Evolutionary conservation across 2,113 vertebrate species (phyloP).

Genomic region (Sorex fumeus): DNA sequence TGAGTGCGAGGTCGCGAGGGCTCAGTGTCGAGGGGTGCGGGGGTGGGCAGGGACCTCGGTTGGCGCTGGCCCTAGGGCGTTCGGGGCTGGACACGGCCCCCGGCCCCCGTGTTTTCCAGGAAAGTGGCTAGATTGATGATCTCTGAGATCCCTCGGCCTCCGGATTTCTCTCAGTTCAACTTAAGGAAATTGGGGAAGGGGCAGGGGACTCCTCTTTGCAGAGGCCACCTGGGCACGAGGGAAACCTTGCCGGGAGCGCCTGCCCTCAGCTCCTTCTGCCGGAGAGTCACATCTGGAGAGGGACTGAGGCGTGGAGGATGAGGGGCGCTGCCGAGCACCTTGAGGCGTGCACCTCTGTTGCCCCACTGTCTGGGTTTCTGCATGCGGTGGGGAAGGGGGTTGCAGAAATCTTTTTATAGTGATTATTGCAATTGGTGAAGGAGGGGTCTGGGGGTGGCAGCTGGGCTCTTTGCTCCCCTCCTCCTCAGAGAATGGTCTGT

Average conservation of each 20-base stretch:
- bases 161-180: conserved; percentile 59
- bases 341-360: not conserved
- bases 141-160: conserved; percentile 48
- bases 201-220: not conserved
- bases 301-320: not conserved
- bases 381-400: conserved; percentile 33
- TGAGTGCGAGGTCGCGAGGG: conserved; percentile 88
- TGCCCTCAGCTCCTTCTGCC: conserved; percentile 26
- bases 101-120: conserved; percentile 65
- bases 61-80: not conserved
- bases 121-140: conserved; percentile 60
- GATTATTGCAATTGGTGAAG: conserved; percentile 45
- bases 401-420: conserved; percentile 59
- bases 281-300: conserved; percentile 22
- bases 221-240: not conserved
- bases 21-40: conserved; percentile 45
- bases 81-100: not conserved
- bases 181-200: conserved; percentile 69
- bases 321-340: not conserved
- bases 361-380: not conserved
- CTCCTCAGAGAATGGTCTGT: conserved; percentile 78
- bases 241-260: not conserved
- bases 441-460: conserved; percentile 63
- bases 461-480: conserved; percentile 50
- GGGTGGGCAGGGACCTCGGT: conserved; percentile 12